Percentiles rank a stretch among this genome's conserved stretches.
Evolutionary conservation across 2,113 vertebrate genomes (phyloP).

Genomic region (Rhinoderma darwinii): DNA sequence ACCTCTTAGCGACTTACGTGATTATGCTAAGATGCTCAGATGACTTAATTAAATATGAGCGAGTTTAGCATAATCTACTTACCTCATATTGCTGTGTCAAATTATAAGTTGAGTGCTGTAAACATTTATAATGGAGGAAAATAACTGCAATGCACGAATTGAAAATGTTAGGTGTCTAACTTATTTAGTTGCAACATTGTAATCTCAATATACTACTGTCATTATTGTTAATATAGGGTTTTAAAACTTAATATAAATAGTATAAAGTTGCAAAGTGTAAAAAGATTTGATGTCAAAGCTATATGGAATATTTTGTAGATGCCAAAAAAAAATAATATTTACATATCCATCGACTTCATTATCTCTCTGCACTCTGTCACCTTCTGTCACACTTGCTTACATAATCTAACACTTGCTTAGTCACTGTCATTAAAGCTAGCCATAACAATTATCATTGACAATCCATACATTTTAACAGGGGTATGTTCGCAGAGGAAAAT

Average conservation of each 20-base stretch:
- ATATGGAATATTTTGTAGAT: background rate
- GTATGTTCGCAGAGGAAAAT: too few relatives aligned
- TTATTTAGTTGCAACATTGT: background rate
- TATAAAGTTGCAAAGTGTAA: background rate
- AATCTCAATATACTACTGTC: constrained; percentile 2
- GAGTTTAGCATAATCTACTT: constrained; percentile 54
- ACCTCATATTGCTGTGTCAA: constrained; percentile 43
- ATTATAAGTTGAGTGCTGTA: constrained; percentile 49
- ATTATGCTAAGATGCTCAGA: constrained; percentile 51
- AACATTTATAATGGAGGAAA: constrained; percentile 36
- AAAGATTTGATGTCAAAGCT: background rate
- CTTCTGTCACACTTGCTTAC: background rate
- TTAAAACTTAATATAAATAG: background rate
- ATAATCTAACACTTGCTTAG: background rate
- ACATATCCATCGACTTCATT: background rate
- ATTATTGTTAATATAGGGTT: background rate
- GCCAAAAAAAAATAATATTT: background rate
- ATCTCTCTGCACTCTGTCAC: background rate
- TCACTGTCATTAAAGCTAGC: background rate
- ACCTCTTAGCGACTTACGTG: constrained; percentile 39
- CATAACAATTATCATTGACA: background rate
- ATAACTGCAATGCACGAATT: constrained; percentile 17
- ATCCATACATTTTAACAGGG: too few relatives aligned
- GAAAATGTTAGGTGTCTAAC: constrained; percentile 4
- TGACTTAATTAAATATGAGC: constrained; percentile 46